Conservation (phyloP, 1,140 invertebrate genomes). For the Micrasema minimum region DNA sequence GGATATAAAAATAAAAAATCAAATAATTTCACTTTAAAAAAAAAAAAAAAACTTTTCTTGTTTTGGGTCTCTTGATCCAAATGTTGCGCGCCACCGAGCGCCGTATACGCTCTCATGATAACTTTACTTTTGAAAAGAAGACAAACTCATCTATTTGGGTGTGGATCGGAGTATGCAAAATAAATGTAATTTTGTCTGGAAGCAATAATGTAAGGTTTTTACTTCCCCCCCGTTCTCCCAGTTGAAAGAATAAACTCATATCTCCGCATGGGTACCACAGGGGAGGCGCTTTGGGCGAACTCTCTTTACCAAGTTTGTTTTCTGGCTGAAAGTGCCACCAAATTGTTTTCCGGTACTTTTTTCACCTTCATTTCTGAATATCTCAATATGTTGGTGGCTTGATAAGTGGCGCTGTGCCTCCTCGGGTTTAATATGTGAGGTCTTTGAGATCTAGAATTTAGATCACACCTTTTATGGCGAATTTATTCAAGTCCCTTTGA, state of each 20-base stretch:
- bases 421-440: too few relatives aligned
- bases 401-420: slow-evolving; percentile 41
- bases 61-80: too few relatives aligned
- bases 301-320: slow-evolving; percentile 47
- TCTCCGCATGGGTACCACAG: slow-evolving; percentile 37
- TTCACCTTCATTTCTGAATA: slow-evolving; percentile 44
- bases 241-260: slow-evolving; percentile 53
- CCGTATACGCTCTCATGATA: slow-evolving; percentile 43
- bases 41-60: too few relatives aligned
- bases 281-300: slow-evolving; percentile 7
- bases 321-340: slow-evolving; percentile 51
- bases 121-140: slow-evolving; percentile 53
- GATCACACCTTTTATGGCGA: too few relatives aligned
- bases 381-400: slow-evolving; percentile 48
- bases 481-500: too few relatives aligned
- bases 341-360: slow-evolving; percentile 50
- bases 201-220: slow-evolving; percentile 55
- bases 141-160: slow-evolving; percentile 53
- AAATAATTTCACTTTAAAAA: too few relatives aligned
- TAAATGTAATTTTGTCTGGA: slow-evolving; percentile 55
- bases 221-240: slow-evolving; percentile 41
- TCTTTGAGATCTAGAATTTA: too few relatives aligned
- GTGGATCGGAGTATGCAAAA: slow-evolving; percentile 53
- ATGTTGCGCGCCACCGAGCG: slow-evolving; percentile 13
- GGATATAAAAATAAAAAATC: too few relatives aligned